Conservation (phyloP, 2,888 invertebrate species). For the Argyresthia goedartella region DNA sequence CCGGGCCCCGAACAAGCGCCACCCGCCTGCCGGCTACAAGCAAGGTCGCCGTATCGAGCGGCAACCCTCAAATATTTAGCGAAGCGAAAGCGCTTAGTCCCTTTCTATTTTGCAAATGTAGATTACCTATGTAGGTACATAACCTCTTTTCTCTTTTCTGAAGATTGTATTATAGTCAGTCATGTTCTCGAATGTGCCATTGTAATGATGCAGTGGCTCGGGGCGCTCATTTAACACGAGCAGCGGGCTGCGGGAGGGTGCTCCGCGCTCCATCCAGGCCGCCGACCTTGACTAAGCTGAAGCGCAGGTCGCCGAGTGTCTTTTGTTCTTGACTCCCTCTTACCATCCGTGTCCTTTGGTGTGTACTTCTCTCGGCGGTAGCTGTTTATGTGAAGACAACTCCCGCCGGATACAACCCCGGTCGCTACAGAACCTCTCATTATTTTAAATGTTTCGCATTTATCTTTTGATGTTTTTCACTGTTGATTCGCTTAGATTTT, state of each 20-base stretch:
- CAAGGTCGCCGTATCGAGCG: constrained; percentile 54
- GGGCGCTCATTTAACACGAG: not conserved
- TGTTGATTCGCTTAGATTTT: not conserved
- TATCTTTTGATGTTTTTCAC: not conserved
- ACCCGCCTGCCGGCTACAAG: constrained; percentile 15
- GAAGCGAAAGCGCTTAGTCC: constrained; percentile 16
- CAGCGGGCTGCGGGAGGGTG: too few relatives aligned
- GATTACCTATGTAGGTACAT: not conserved
- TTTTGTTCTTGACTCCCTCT: constrained; percentile 25
- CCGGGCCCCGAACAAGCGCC: constrained; percentile 21
- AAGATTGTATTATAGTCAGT: not conserved
- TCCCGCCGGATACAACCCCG: constrained; percentile 12
- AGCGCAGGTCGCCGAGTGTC: constrained; percentile 16
- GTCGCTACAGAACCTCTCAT: not conserved
- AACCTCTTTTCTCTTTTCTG: not conserved
- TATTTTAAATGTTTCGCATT: constrained; percentile 1
- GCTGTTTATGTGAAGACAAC: constrained; percentile 12
- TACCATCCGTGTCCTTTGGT: constrained; percentile 21
- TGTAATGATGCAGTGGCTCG: not conserved
- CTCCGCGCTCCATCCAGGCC: constrained; percentile 3
- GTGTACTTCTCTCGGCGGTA: constrained; percentile 2
- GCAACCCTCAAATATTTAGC: constrained; percentile 42
- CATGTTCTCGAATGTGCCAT: not conserved
- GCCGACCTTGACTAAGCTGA: constrained; percentile 12
- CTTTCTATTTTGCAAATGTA: not conserved